Evolutionary conservation across 1,140 invertebrate species (phyloP).

Genomic region (Hyles euphorbiae): DNA sequence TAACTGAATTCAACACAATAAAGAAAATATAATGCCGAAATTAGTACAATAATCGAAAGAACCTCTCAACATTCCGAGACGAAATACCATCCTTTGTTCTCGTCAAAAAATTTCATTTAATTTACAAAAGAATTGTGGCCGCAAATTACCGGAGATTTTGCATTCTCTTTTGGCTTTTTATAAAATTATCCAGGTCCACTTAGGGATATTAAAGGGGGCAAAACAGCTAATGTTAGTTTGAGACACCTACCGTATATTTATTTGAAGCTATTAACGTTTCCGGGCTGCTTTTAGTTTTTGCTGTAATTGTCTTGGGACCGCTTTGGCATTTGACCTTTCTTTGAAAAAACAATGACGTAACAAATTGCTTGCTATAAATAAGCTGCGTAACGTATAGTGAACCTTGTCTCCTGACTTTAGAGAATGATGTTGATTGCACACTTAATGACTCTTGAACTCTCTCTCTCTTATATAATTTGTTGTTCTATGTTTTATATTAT

Average conservation of each 20-base stretch:
- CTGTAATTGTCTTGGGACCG: constrained; percentile 10
- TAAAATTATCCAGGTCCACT: constrained; percentile 51
- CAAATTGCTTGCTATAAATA: too few relatives aligned
- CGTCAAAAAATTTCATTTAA: constrained; percentile 51
- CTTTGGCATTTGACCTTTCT: constrained; percentile 5
- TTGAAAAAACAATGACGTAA: too few relatives aligned
- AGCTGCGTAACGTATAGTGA: too few relatives aligned
- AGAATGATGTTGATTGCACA: too few relatives aligned
- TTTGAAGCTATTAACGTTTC: constrained; percentile 10
- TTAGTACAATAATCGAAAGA: constrained; percentile 20
- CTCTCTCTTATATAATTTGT: too few relatives aligned
- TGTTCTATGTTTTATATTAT: too few relatives aligned
- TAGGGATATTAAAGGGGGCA: constrained; percentile 46
- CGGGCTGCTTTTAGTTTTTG: not conserved
- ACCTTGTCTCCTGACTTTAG: too few relatives aligned
- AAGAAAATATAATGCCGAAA: constrained; percentile 2
- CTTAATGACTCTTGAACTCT: too few relatives aligned
- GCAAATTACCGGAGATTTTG: constrained; percentile 44
- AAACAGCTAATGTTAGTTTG: constrained; percentile 33
- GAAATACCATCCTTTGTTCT: constrained; percentile 30
- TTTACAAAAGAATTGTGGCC: constrained; percentile 41
- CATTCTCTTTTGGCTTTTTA: constrained; percentile 38
- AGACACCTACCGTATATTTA: constrained; percentile 16
- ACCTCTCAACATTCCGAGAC: constrained; percentile 17
- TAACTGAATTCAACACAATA: too few relatives aligned